Conservation (phyloP, 2,113 vertebrate species). For the Otocyon megalotis region DNA sequence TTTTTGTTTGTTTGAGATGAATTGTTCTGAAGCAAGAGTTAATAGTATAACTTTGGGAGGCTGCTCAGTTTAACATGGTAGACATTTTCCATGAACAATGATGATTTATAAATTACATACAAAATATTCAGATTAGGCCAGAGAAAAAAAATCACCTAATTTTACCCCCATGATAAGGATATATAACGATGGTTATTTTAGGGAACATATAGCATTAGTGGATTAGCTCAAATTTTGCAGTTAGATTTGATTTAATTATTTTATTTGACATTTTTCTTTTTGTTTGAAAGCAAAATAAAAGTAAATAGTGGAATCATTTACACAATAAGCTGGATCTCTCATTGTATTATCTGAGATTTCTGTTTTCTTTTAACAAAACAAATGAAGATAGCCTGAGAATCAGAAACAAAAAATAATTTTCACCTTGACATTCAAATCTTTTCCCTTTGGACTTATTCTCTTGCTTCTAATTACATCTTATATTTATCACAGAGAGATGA, state of each 20-base stretch:
- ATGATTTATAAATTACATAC: background rate
- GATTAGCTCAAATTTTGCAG: background rate
- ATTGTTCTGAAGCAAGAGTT: constrained; percentile 22
- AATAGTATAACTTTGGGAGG: background rate
- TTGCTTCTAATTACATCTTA: constrained; percentile 63
- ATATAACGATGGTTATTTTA: background rate
- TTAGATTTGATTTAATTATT: background rate
- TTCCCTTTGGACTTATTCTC: constrained; percentile 54
- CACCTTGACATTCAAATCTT: constrained; percentile 16
- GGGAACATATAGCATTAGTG: background rate
- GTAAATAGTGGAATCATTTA: background rate
- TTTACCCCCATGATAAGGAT: background rate
- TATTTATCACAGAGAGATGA: constrained; percentile 62
- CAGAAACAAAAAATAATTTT: background rate
- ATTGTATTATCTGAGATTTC: background rate
- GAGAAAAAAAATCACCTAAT: background rate
- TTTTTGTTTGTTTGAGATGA: background rate
- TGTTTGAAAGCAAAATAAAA: constrained; percentile 16
- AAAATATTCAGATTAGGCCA: background rate
- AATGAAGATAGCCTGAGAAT: constrained; percentile 12
- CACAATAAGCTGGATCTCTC: background rate
- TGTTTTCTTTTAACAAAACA: background rate
- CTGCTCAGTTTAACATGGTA: background rate
- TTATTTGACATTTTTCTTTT: background rate
- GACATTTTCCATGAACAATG: background rate